Percentiles rank a stretch among this genome's conserved stretches.
Evolutionary conservation across 1,140 invertebrate species (phyloP).

Genomic region (Pseudomyrmex flavicornis): DNA sequence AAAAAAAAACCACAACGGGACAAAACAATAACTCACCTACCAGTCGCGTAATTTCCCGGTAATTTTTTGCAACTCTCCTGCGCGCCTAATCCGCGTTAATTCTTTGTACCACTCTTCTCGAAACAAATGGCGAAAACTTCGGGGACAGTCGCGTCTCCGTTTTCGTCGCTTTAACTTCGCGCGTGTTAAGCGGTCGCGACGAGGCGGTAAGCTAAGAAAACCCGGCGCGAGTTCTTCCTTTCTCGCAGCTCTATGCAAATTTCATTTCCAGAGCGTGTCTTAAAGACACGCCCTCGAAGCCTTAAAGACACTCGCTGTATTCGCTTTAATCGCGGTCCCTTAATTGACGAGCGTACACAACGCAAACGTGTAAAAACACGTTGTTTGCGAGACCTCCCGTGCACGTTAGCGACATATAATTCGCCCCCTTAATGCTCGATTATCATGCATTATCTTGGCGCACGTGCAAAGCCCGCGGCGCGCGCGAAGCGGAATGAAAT

Average conservation of each 20-base stretch:
- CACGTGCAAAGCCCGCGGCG: conserved; percentile 18
- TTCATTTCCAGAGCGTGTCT: conserved; percentile 36
- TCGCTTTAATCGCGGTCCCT: conserved; percentile 59
- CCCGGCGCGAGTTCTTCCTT: not conserved
- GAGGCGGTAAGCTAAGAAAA: conserved; percentile 50
- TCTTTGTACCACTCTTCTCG: conserved; percentile 31
- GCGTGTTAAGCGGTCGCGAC: not conserved
- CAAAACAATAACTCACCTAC: conserved; percentile 12
- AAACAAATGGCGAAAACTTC: conserved; percentile 60
- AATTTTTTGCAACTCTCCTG: conserved; percentile 37
- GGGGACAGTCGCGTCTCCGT: conserved; percentile 3
- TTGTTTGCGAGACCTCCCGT: conserved; percentile 58
- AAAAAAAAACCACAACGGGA: not conserved
- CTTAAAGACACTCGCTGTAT: conserved; percentile 7
- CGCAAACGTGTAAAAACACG: conserved; percentile 63
- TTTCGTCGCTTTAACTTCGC: conserved; percentile 33
- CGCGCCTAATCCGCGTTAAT: conserved; percentile 47
- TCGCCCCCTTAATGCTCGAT: conserved; percentile 73
- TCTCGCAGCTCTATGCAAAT: conserved; percentile 59
- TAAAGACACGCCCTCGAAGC: conserved; percentile 21
- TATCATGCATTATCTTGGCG: conserved; percentile 72
- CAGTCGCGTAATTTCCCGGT: conserved; percentile 4
- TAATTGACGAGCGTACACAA: conserved; percentile 57
- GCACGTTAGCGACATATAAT: conserved; percentile 73
- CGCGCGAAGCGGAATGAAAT: conserved; percentile 67